Evolutionary conservation across 2,888 invertebrate genomes (phyloP).

Genomic region (Hemicrepidius hirtus): DNA sequence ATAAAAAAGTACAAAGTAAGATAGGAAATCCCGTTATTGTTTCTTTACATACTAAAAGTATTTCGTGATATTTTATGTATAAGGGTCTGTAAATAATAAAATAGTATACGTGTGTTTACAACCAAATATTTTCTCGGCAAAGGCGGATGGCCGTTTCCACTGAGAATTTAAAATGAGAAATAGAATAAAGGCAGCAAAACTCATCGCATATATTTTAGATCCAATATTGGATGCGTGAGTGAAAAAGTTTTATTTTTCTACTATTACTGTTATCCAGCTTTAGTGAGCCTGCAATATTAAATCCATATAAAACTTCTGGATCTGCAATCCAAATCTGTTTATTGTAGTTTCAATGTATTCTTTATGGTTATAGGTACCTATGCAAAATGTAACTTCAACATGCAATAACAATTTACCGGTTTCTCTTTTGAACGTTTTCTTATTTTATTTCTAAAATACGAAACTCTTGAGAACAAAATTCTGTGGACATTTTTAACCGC

Average conservation of each 20-base stretch:
- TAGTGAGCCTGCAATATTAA: constrained; percentile 13
- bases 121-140: constrained; percentile 20
- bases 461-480: too few species aligned
- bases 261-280: constrained; percentile 1
- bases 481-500: not conserved
- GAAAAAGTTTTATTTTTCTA: constrained; percentile 21
- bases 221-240: constrained; percentile 6
- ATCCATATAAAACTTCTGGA: constrained; percentile 2
- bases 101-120: constrained; percentile 6
- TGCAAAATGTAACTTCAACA: too few species aligned
- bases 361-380: too few species aligned
- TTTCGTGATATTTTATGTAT: not conserved
- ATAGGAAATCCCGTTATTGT: too few species aligned
- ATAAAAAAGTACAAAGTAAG: too few species aligned
- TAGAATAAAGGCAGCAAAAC: constrained; percentile 17
- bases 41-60: not conserved
- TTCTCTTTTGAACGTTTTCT: too few species aligned
- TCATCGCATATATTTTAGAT: constrained; percentile 23
- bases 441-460: too few species aligned
- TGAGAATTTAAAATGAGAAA: constrained; percentile 25
- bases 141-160: constrained; percentile 5
- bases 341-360: not conserved
- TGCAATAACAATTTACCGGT: too few species aligned
- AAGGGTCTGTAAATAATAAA: constrained; percentile 17
- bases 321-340: constrained; percentile 6